Evolutionary conservation across 1,140 invertebrate genomes (phyloP), one percentile per base, ranked within the genome.

Genomic region (Ceratina australensis): DNA sequence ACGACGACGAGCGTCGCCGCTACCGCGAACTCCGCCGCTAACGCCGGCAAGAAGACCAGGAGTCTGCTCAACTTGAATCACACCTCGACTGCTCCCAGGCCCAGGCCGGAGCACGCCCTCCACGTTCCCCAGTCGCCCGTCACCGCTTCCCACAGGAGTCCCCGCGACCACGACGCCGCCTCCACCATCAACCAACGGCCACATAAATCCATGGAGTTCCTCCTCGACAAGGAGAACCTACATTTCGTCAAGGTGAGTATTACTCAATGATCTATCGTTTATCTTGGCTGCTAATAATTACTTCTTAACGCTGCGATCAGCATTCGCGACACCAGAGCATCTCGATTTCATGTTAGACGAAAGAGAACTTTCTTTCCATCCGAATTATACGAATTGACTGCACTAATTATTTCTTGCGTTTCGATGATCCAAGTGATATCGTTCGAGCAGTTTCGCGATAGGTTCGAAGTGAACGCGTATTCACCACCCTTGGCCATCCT

Each of bases 131-230:
- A 91, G 86, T 90, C 89, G 86, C 87, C 90, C 42, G 83, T 86
- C 71, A 88, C 88, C 87, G 79, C 87, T 85, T 78, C 86, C 68
- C 86, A 87, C 80, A 88, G 89, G 86, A 89, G 76, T 71, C 77
- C 77, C 63, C 77, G 73, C 69, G 84, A 87, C 79, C 79, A 84
- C 84, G 81, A 63, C 72, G 50, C 74, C 60, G 71, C 83, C 24
- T 86, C 94, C 82, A 90, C 91, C 75, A 87, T 89, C 84, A 89
- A 92, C 78, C 90, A 92, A 80, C 91, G 96, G 81, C 95, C 96
- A 75, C 95, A 96, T 93, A 97, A 97, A 93, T 97, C 96, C 92
- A 97, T 98, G 97, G 97, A 98, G 94, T 98, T 97, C 93, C 94
- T 98, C 86, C 94, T 98, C 87, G 96, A 97, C 92, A 97, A 97